phyloP scores from a whole-genome alignment of 2,888 invertebrate species.

The Matsumyia berberina region DNA sequence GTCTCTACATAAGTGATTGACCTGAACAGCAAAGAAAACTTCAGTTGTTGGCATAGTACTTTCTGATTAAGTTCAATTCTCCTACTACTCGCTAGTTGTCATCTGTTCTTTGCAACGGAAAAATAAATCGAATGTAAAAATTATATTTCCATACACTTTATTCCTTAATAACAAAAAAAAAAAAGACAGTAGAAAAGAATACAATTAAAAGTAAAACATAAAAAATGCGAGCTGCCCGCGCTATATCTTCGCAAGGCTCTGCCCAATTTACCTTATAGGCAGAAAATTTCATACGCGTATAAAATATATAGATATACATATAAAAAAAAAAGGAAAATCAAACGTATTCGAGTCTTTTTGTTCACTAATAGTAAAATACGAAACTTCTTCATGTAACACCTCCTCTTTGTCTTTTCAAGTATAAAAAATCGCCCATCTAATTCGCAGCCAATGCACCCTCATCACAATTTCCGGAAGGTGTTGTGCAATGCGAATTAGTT shows the following conservation, averaged over 20 bases:
- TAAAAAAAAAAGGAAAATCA: slow-evolving; percentile 35
- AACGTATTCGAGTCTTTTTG: slow-evolving; percentile 59
- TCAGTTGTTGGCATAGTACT: background rate
- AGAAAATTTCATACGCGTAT: slow-evolving; percentile 32
- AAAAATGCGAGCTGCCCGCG: slow-evolving; percentile 14
- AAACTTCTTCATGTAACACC: slow-evolving; percentile 3
- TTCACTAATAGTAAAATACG: slow-evolving; percentile 28
- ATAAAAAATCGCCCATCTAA: background rate
- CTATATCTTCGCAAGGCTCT: background rate
- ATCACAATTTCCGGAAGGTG: slow-evolving; percentile 80
- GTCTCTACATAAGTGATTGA: too few relatives aligned
- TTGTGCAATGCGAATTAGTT: slow-evolving; percentile 82
- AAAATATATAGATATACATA: slow-evolving; percentile 8
- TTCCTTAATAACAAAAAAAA: slow-evolving; percentile 26
- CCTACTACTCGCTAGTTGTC: background rate
- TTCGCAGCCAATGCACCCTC: slow-evolving; percentile 66
- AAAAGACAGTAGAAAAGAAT: background rate
- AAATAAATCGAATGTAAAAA: background rate
- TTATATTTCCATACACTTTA: slow-evolving; percentile 32
- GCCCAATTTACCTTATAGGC: background rate
- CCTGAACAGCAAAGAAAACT: too few relatives aligned
- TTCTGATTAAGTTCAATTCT: background rate
- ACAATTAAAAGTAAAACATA: background rate
- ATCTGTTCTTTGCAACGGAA: background rate
- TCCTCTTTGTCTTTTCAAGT: background rate